Evolutionary conservation across 2,797 vertebrate species (phyloP), one percentile per base, ranked within the genome.

Genomic region (Chloroceryle amazona): DNA sequence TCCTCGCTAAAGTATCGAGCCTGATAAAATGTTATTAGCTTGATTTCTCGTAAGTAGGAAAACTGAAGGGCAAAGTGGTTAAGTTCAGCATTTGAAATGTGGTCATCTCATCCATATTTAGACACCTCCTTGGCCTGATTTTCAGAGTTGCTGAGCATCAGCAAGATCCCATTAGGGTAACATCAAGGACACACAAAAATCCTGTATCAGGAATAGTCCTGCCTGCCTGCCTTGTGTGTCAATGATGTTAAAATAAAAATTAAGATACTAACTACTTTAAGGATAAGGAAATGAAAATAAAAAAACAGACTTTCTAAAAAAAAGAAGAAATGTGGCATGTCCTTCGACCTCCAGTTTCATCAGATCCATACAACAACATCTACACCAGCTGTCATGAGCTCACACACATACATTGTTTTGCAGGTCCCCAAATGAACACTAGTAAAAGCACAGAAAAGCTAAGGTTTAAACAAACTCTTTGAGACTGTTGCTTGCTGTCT

Each of bases 101-200:
- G 75, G 72, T 11, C 28, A 93, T 74, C 86, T 92, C 74, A 92
- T 94, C 86, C 57, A 81, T 78, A 89, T 93, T 94, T 96, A 96
- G 86, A 52, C 14, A 82, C 19, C 37, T 73, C 37, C 0, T 0
- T 63, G 76, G 71, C 60, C 81, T 85, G 37, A 71, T 96, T 96
- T 93, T 80, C 78, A 89, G 86, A 95, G 63, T 18, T 94, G 60
- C 88, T 78, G 74, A 93, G 62, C 0, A 13, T 71, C 86, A 89
- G 63, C 71, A 78, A n/a, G 54, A 96, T 92, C 81, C 71, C 67
- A 66, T 82, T 90, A 85, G 72, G 49, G 39, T 89, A 87, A 82
- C 57, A 80, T 28, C 71, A 93, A 95, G 88, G 88, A 95, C 89
- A 89, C 31, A 14, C 28, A 82, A 70, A 93, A 83, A 65, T 54